Conservation (phyloP, 2,888 invertebrate species). For the Agonopterix subpropinquella region DNA sequence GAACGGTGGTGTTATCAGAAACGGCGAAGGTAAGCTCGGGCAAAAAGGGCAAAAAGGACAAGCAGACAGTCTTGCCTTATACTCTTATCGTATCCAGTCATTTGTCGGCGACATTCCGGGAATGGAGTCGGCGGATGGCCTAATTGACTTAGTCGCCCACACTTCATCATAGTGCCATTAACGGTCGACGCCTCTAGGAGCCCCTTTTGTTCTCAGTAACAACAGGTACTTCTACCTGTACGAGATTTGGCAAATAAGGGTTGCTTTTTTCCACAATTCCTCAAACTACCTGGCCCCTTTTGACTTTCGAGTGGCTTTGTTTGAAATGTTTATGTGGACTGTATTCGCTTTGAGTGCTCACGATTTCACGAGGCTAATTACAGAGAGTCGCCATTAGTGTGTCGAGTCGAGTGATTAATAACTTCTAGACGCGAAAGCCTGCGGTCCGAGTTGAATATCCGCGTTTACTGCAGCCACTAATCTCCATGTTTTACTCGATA, state of each 20-base stretch:
- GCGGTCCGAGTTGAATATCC: constrained; percentile 35
- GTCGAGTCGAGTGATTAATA: constrained; percentile 51
- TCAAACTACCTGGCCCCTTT: constrained; percentile 43
- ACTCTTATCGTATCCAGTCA: constrained; percentile 61
- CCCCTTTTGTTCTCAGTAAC: constrained; percentile 64
- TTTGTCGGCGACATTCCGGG: constrained; percentile 71
- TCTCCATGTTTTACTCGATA: constrained; percentile 30
- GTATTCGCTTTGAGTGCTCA: constrained; percentile 27
- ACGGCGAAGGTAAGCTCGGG: constrained; percentile 35
- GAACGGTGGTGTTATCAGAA: constrained; percentile 62
- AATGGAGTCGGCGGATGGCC: constrained; percentile 71
- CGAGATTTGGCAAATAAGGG: constrained; percentile 44
- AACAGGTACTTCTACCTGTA: constrained; percentile 66
- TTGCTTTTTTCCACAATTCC: constrained; percentile 31
- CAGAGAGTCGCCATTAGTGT: constrained; percentile 43
- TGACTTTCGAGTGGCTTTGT: constrained; percentile 33
- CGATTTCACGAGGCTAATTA: constrained; percentile 37
- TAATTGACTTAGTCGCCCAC: constrained; percentile 74
- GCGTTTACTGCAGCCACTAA: constrained; percentile 32
- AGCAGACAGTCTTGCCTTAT: constrained; percentile 44
- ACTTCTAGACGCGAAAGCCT: constrained; percentile 35
- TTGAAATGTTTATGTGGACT: constrained; percentile 45
- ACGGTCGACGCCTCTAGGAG: constrained; percentile 58
- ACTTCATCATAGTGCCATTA: constrained; percentile 65
- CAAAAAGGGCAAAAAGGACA: constrained; percentile 48